Conservation (phyloP, 2,113 vertebrate species). For the Urocynchramus pylzowi region DNA sequence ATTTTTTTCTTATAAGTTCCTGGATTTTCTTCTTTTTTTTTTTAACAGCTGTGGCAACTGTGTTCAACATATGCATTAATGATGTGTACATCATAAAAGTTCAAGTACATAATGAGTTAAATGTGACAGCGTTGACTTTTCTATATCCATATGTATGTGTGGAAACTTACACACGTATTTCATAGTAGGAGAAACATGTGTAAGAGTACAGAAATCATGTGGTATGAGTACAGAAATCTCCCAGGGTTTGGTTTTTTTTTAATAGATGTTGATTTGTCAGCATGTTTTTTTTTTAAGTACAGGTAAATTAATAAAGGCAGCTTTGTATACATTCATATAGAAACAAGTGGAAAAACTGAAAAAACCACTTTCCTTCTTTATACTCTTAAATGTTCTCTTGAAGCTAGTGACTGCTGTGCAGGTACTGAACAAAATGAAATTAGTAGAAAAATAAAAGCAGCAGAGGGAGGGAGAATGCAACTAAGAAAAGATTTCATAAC, state of each 20-base stretch:
- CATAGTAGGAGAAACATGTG: background rate
- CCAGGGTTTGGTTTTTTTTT: background rate
- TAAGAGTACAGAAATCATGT: background rate
- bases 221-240: background rate
- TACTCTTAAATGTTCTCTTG: background rate
- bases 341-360: accelerated
- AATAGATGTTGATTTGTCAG: background rate
- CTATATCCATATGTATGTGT: background rate
- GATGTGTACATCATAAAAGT: background rate
- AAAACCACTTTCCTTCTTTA: background rate
- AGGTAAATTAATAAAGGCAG: background rate
- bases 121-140: background rate
- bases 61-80: background rate
- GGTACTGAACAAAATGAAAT: background rate
- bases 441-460: background rate
- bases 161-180: background rate
- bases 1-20: background rate
- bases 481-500: background rate
- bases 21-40: background rate
- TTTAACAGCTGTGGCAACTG: background rate
- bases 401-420: background rate
- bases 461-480: background rate
- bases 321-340: background rate
- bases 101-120: background rate
- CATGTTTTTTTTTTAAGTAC: background rate